Conservation (phyloP, 2,113 vertebrate species). For the Oryzias curvinotus region DNA sequence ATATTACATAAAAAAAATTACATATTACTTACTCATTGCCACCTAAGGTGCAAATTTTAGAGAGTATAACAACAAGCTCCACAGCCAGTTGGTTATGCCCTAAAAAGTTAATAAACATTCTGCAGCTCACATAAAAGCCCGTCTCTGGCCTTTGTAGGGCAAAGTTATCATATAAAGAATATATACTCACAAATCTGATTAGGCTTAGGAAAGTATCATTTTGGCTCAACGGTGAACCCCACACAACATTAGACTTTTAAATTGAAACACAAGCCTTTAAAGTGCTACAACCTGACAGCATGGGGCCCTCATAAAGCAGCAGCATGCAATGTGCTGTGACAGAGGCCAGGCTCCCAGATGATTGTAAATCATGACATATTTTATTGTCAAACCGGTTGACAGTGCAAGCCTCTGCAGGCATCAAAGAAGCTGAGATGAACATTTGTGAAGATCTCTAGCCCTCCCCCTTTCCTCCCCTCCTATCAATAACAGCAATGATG, state of each 20-base stretch:
- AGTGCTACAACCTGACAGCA: not conserved
- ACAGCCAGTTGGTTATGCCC: no score
- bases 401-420: slow-evolving; percentile 39
- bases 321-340: not conserved
- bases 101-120: no score
- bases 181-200: no score
- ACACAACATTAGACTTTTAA: not conserved
- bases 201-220: not conserved
- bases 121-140: no score
- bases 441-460: slow-evolving; percentile 45
- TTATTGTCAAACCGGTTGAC: slow-evolving; percentile 56
- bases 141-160: no score
- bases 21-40: no score
- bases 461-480: slow-evolving; percentile 27
- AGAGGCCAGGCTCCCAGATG: slow-evolving; percentile 11
- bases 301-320: not conserved
- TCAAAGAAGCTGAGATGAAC: slow-evolving; percentile 51
- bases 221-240: not conserved
- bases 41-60: no score
- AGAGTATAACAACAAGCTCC: no score
- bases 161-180: no score
- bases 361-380: slow-evolving; percentile 37
- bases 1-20: no score
- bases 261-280: not conserved
- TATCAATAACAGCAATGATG: slow-evolving; percentile 65